Conservation (phyloP, 2,113 vertebrate species). For the Laticauda colubrina region DNA sequence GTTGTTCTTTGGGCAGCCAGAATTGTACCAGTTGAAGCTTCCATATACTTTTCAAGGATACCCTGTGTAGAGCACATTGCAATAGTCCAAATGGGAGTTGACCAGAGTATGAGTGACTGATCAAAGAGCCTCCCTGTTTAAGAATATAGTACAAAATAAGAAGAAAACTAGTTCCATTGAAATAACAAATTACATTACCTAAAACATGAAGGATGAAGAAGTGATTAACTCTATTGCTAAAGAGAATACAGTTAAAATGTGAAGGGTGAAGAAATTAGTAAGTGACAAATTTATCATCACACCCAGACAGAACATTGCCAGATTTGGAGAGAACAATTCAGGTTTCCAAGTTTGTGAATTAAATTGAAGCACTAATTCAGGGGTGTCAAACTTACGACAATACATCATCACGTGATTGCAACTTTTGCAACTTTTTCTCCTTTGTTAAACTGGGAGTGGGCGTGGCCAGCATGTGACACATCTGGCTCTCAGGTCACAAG, state of each 20-base stretch:
- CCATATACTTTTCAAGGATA: background rate
- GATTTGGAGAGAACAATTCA: background rate
- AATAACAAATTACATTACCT: background rate
- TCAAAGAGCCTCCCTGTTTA: background rate
- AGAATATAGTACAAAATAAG: conserved; percentile 9
- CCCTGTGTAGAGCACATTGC: background rate
- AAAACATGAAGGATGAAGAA: background rate
- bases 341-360: background rate
- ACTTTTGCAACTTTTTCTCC: too few relatives aligned
- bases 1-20: background rate
- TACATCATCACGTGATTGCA: too few relatives aligned
- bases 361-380: background rate
- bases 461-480: too few relatives aligned
- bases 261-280: background rate
- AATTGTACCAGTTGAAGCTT: background rate
- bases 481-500: too few relatives aligned
- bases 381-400: too few relatives aligned
- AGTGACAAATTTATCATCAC: background rate
- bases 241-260: background rate
- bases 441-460: too few relatives aligned
- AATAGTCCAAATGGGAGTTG: background rate
- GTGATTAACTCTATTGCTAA: background rate
- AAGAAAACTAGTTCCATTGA: background rate
- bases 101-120: background rate
- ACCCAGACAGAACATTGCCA: background rate